Base-by-base conservation (phyloP, 1,140 invertebrate genomes). In the Drosophila sucinea region DNA sequence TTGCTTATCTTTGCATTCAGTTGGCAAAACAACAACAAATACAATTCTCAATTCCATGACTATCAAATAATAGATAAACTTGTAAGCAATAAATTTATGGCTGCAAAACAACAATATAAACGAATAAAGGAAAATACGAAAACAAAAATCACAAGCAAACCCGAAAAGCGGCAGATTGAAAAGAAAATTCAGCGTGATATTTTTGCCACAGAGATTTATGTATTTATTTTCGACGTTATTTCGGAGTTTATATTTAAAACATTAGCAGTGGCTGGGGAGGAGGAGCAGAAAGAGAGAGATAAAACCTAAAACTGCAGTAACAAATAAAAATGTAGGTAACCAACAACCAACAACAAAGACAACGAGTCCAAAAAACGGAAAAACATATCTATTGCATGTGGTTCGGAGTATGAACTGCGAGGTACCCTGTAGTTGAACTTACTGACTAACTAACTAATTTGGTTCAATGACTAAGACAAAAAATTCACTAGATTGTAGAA, bases 171-270 rank as follows among this genome's bases (percentile, higher is more conserved):
- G 62, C 71, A 65, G 84, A 87, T 87, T 89, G 83, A 87, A 89
- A 83, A 80, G 79, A 89, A 89, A 87, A 80, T 78, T 77, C 76
- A 70, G 67, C 67, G 82, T 79, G 78, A 86, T 82, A 86, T 86
- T 76, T 86, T 17, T 17, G 17, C 47, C 56, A 55, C 70, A 89
- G 83, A 89, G 83, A 87, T 87, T 87, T 87, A 87, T 89, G 80
- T 63, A 73, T 77, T 79, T 86, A 87, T 87, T 87, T 86, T 87
- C 72, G 67, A 81, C 84, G 77, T 89, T 87, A 87, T 87, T 77
- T 81, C 67, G 56, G 84, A 89, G 83, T 87, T 80, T 89, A 87
- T 87, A 89, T 87, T 89, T 89, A 87, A 87, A 89, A 71, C 83
- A 86, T 86, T 86, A 89, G 79, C 76, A 68, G 79, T 68, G 69